Evolutionary conservation across 2,797 vertebrate species (phyloP), one percentile per base, ranked within the genome.

Genomic region (Bufotes viridis): DNA sequence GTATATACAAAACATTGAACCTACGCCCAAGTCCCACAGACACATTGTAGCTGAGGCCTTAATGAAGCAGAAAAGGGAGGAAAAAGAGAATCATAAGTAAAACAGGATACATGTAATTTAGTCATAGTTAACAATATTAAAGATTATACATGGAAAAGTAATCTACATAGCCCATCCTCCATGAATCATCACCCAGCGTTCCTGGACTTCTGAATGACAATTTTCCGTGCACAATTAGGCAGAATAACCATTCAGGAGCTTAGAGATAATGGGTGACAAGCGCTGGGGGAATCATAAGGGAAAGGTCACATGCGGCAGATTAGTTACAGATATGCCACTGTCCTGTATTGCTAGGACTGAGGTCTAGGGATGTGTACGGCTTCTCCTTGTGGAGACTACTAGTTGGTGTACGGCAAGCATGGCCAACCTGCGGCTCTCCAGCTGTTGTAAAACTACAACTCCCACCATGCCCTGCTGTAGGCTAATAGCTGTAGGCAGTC

Each of bases 11-110:
- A 67, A 17, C 29, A 51, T 91, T 94, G 94, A 97, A 98, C 98
- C 94, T 98, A 99, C 97, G 97, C 96, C 97, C 97, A 94, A 97
- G 96, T 97, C 98, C 98, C 94, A 99, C 94, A 78, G 98, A 97
- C 93, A 98, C 92, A 95, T 93, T 96, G 97, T 98, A 99, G 96
- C 97, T 98, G 96, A 98, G 96, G 96, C 98, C 98, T 98, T 96
- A 95, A 92, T 93, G 96, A 95, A 93, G 96, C 96, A 94, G 92
- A 95, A 90, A 78, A 93, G 94, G 91, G 92, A 94, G 93, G 93
- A 96, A 53, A 94, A 95, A 89, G 93, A 90, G 7, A 82, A 86
- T 72, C 24, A 53, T 61, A 65, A 85, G 57, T 58, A 67, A 81
- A 12, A 58, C n/a, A 69, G 8, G 9, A 76, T 3, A 75, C 42